phyloP scores from a whole-genome alignment of 2,888 invertebrate genomes.

The Pachliopta kotzebuea region DNA sequence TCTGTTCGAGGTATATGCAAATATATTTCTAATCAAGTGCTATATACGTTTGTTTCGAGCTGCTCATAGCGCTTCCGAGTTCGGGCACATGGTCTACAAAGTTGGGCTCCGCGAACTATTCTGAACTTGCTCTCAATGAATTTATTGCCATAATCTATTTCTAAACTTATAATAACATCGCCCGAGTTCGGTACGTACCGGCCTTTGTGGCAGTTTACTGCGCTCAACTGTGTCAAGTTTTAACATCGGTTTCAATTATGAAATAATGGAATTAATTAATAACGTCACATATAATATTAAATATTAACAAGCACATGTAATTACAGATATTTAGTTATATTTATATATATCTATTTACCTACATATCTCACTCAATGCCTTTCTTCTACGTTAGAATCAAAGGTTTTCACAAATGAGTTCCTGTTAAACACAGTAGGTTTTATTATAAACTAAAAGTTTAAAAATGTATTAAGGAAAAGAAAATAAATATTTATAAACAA shows the following conservation, averaged over 20 bases:
- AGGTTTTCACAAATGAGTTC: no score
- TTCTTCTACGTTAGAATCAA: no score
- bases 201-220: constrained; percentile 23
- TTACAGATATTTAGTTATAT: no score
- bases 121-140: constrained; percentile 27
- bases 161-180: constrained; percentile 27
- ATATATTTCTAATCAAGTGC: constrained; percentile 1
- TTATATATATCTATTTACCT: no score
- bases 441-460: no score
- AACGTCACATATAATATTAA: no score
- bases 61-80: constrained; percentile 17
- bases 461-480: no score
- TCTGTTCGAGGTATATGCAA: neutral
- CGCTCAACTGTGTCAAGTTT: constrained; percentile 3
- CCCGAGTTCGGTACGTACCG: constrained; percentile 15
- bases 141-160: constrained; percentile 28
- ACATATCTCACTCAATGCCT: no score
- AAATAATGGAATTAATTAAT: neutral
- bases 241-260: constrained; percentile 15
- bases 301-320: no score
- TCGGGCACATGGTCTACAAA: constrained; percentile 15
- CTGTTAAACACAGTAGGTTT: no score
- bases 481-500: no score
- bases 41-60: constrained; percentile 15
- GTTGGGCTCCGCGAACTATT: constrained; percentile 20